Conservation (phyloP, 1,140 invertebrate genomes). For the Hylaeus anthracinus region DNA sequence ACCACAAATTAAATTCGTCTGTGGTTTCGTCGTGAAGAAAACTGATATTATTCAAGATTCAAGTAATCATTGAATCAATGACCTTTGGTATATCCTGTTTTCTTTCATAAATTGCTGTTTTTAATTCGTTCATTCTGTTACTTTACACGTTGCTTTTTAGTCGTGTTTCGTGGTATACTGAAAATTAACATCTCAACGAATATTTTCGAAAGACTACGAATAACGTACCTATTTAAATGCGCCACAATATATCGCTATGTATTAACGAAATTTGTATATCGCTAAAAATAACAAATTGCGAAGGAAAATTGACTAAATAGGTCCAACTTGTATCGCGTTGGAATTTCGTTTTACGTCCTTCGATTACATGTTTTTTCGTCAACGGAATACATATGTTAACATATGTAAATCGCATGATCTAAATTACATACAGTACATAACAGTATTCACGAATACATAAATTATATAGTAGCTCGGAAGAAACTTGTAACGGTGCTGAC, state of each 20-base stretch:
- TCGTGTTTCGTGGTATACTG: background rate
- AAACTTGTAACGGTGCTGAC: constrained; percentile 7
- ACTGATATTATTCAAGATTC: background rate
- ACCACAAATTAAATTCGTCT: background rate
- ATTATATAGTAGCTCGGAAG: background rate
- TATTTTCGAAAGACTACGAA: background rate
- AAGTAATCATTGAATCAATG: background rate
- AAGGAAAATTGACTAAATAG: background rate
- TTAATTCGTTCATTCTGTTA: background rate
- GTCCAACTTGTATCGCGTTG: too few relatives aligned
- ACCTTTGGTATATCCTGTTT: background rate
- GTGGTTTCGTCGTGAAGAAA: background rate
- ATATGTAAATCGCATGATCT: background rate
- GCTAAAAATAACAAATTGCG: background rate
- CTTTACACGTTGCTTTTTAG: background rate
- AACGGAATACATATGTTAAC: background rate
- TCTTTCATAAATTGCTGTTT: background rate
- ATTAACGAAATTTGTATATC: background rate
- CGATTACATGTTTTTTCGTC: background rate
- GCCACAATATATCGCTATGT: background rate
- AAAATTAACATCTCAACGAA: background rate
- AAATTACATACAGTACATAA: background rate
- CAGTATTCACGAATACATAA: background rate
- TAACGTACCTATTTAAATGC: background rate
- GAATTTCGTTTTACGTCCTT: background rate